Base-by-base conservation (phyloP, 2,113 vertebrate species). In the Phaethornis superciliosus region DNA sequence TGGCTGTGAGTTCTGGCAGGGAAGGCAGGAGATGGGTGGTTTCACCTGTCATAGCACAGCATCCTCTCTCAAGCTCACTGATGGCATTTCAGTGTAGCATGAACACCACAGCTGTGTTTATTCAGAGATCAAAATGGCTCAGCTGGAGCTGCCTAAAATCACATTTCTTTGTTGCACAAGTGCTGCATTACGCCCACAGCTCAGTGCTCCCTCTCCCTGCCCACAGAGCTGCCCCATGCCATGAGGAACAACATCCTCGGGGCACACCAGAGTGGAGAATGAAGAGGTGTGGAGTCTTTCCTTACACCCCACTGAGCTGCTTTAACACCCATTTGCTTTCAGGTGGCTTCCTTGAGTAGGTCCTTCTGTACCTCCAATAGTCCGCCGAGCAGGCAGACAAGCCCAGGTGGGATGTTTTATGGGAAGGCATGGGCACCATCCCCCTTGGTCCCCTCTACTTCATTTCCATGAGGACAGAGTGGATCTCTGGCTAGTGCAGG, bases 311-410 rank as follows among this genome's bases (percentile, higher is more conserved):
- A 59, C 15, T 5, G 5, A 37, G 28, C 2, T 46, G 23, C 68
- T 33, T 51, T 51, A 33, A 27, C 35, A 52, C 24, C 33, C 40
- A 4, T 28, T 51, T 16, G 20, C 59, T 44, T 40, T 21, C 56
- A 44, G 30, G 30, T 40, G 9, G 4, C 28, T 16, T 17, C 28
- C 22, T 58, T 65, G 40, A 0, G 1, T 12, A 35, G 22, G 27
- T 40, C n/a, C 24, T 30, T 30, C 0, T 0, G 24, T 32, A 2
- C 15, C 30, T 35, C 4, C 0, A 0, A 15, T 5, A 1, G 35
- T 75, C 55, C 22, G 8, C 16, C 3, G 44, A 15, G 54, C 2
- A 20, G 56, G 64, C 21, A 14, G 42, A 9, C 26, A 44, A 47
- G 64, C 27, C 32, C 19, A 26, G 51, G 64, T 3, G 8, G 55